A percentile compares a stretch with the other conserved stretches of the same genome.
Evolutionary conservation across 2,113 vertebrate genomes (phyloP).

Genomic region (Chlamydotis undulata): DNA sequence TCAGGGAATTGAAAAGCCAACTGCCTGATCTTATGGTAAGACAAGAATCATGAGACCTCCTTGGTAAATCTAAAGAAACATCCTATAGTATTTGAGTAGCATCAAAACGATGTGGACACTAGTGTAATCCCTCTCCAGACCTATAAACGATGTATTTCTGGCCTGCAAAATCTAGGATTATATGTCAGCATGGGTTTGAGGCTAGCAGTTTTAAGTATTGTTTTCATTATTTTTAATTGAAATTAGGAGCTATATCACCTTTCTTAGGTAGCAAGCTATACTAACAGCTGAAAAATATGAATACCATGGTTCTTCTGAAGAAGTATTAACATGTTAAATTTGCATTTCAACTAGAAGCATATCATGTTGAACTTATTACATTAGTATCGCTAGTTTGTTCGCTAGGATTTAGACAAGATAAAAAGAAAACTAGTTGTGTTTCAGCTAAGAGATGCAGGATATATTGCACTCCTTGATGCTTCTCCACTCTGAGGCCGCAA

Average conservation of each 20-base stretch:
- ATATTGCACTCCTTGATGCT: not conserved
- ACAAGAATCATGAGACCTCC: not conserved
- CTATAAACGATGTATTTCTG: not conserved
- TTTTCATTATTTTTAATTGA: not conserved
- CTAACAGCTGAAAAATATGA: not conserved
- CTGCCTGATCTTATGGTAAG: not conserved
- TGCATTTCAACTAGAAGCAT: not conserved
- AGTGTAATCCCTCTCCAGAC: not conserved
- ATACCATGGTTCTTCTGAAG: not conserved
- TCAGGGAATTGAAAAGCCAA: not conserved
- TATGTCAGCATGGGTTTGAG: not conserved
- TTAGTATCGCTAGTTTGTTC: not conserved
- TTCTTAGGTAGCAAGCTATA: not conserved
- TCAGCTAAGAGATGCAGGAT: not conserved
- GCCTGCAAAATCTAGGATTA: not conserved
- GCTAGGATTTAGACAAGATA: constrained; percentile 1
- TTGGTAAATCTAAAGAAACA: not conserved
- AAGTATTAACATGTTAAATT: not conserved
- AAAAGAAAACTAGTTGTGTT: constrained; percentile 3
- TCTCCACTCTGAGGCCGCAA: not conserved
- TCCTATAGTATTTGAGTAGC: not conserved
- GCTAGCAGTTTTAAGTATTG: not conserved
- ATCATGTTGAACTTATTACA: not conserved
- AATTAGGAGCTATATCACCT: not conserved
- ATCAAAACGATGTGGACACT: not conserved